Percentiles rank a stretch among this genome's conserved stretches.
Conservation (phyloP, 1,140 invertebrate species). For the Cephus cinctus region DNA sequence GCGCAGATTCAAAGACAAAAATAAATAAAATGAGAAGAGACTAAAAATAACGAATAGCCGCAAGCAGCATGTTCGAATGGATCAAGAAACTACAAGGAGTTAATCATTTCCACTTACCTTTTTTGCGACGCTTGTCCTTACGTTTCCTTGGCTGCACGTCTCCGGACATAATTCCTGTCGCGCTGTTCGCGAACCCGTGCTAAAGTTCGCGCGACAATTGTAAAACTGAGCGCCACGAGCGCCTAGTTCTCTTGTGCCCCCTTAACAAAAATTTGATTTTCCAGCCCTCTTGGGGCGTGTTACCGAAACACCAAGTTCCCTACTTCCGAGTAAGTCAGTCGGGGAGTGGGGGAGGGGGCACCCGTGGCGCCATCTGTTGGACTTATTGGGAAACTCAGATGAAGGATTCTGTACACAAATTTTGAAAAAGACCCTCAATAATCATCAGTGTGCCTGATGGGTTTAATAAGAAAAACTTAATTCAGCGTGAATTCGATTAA, state of each 20-base stretch:
- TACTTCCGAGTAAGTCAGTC: no score
- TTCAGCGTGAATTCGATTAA: no score
- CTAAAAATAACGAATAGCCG: conserved; percentile 41
- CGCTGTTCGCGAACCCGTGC: conserved; percentile 9
- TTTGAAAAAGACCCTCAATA: no score
- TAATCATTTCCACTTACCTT: conserved; percentile 58
- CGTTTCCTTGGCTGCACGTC: conserved; percentile 72
- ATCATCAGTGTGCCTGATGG: no score
- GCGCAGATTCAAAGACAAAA: conserved; percentile 21
- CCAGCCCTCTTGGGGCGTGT: conserved; percentile 12
- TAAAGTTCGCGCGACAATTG: conserved; percentile 12
- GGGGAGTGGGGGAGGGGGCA: no score
- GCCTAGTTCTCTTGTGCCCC: conserved; percentile 16
- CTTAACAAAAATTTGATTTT: conserved; percentile 29
- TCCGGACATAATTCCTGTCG: conserved; percentile 64
- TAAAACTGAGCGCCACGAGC: conserved; percentile 17
- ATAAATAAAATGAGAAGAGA: conserved; percentile 24
- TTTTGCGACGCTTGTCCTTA: conserved; percentile 70
- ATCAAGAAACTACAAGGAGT: conserved; percentile 15
- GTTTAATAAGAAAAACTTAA: no score
- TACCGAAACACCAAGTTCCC: no score
- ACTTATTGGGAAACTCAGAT: no score
- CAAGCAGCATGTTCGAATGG: conserved; percentile 30
- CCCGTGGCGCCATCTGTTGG: no score
- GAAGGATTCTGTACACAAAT: no score